phyloP scores from a whole-genome alignment of 2,797 vertebrate species.

The Argyrosomus regius region DNA sequence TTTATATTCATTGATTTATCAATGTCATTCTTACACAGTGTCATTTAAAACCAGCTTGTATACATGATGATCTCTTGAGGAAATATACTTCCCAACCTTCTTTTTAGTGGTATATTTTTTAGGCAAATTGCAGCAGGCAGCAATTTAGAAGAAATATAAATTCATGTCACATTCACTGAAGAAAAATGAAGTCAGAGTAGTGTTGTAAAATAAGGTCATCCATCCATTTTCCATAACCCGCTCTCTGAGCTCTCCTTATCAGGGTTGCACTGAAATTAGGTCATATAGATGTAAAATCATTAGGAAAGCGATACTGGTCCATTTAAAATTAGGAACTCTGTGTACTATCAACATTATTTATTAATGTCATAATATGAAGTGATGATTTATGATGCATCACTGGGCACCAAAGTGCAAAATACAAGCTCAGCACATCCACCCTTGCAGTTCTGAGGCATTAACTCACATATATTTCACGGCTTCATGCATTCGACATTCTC shows the following conservation, averaged over 20 bases:
- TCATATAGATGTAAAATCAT: background rate
- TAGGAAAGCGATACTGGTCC: background rate
- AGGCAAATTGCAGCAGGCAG: background rate
- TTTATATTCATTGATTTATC: background rate
- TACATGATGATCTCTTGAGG: background rate
- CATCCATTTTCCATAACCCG: too few species aligned
- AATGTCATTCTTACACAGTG: background rate
- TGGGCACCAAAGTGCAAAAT: slow-evolving; percentile 1
- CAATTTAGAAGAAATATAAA: background rate
- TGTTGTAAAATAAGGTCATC: too few species aligned
- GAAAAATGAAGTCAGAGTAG: background rate
- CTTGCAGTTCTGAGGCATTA: slow-evolving; percentile 4
- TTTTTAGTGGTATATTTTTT: background rate
- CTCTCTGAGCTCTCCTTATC: too few species aligned
- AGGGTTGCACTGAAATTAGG: background rate
- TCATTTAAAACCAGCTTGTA: background rate
- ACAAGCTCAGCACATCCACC: background rate
- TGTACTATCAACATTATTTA: background rate
- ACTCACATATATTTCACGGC: slow-evolving; percentile 1
- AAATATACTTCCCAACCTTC: background rate
- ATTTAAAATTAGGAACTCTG: background rate
- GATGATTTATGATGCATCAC: slow-evolving; percentile 3
- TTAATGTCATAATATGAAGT: background rate
- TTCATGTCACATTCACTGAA: background rate
- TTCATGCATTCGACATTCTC: slow-evolving; percentile 6